Evolutionary conservation across 1,140 invertebrate species (phyloP), one percentile per base, ranked within the genome.

Genomic region (Drosophila miranda): DNA sequence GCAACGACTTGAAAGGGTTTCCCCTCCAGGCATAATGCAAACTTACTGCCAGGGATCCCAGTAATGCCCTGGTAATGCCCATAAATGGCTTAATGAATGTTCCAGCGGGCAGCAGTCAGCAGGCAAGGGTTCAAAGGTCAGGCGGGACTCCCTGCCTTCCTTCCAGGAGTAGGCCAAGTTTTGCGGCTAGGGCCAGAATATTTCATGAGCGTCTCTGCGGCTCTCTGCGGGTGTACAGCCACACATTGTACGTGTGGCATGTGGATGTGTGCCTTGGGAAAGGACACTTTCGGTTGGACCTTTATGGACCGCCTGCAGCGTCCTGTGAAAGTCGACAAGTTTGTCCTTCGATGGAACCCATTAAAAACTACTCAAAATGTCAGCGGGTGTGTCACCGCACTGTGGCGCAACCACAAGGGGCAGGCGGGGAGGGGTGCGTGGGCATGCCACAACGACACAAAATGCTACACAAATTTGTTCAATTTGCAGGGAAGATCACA

Each of bases 281-380:
- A 75, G 58, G 45, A 75, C 59, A 62, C 66, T 53, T 44, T 30
- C 30, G 34, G 48, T 41, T 54, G 14, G 34, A 38, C 34, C 34
- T 11, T 44, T 38, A 13, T 23, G 30, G 63, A 80, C 51, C 80
- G 59, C 76, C 79, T 62, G 58, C 38, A 54, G 80, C 51, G 66
- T 73, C 19, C 19, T 19, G 38, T 46, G 49, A 38, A 79, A 83
- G 79, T 73, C 59, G 49, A 54, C 82, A 84, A 84, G 73, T 74
- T 69, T 57, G 75, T 74, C 52, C 53, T 68, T 61, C 56, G 41
- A 50, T 34, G 72, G 67, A 80, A 56, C 45, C 69, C 82, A 87
- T 87, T 87, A 87, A 82, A 82, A 87, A 87, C 78, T 82, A 87
- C 83, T 87, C 82, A 82, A 87, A 87, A 69, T 78, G 78, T 82